Evolutionary conservation across 2,888 invertebrate genomes (phyloP), one percentile per base, ranked within the genome.

Genomic region (Hypolimnas misippus): DNA sequence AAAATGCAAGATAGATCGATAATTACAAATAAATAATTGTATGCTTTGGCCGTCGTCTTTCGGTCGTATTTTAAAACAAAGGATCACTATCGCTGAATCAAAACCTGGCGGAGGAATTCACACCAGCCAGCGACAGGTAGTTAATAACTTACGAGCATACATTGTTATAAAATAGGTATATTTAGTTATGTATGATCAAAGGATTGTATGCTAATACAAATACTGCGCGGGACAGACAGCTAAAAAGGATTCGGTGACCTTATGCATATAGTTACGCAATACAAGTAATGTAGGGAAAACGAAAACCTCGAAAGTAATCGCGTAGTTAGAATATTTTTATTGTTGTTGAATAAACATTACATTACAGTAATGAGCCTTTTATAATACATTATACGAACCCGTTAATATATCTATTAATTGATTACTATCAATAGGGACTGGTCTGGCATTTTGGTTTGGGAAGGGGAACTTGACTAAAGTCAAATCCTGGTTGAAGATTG

Each of bases 141-240:
- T 66, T 54, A 60, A 60, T 63, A 56, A 63, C 63, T 53, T 42
- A 62, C 33, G 44, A 59, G 44, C 35, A 31, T 35, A 66, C 63
- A 63, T 66, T 63, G 60, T 66, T 66, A 57, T 42, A 53, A 57
- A 35, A 46, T 21, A 46, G 12, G 46, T 53, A 25, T 12, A n/a
- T 59, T 44, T 31, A 50, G 16, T 46, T 5, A 40, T 12, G 52
- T 57, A 60, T 57, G 52, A 55, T 55, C 56, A 60, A 64, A 61
- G 65, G 53, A 70, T 70, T 69, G 69, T 68, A 68, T 71, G 70
- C 63, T 62, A 69, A 70, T 70, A 57, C 46, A 21, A n/a, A 46
- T 57, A 38, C 52, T 49, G 59, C 51, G 59, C 60, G 50, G 66
- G 62, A 61, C 63, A 57, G 58, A 65, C 56, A 38, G 49, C 68